A percentile compares a stretch with the other conserved stretches of the same genome.
These are phyloP conservation scores for Pararge aegeria DNA, from an alignment of 1,140 invertebrate species.

Conservation along the genomic window DNA sequence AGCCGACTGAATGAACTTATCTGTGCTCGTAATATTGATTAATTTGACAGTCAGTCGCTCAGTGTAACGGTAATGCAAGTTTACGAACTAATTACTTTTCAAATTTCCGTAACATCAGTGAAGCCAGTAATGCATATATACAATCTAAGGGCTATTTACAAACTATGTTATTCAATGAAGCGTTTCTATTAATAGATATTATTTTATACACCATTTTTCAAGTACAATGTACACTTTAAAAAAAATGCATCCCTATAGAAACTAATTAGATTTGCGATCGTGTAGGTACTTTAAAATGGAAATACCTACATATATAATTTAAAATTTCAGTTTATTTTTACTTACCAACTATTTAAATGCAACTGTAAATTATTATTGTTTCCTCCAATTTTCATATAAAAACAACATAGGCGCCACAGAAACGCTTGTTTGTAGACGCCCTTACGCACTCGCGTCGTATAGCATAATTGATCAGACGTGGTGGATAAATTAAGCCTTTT, in stretches of 20 bases:
- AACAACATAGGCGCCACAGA: not conserved
- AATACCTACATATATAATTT: too few species aligned
- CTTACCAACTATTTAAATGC: too few species aligned
- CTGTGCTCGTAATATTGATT: constrained; percentile 37
- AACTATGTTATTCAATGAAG: too few species aligned
- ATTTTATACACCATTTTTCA: too few species aligned
- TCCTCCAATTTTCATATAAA: too few species aligned
- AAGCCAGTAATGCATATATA: constrained; percentile 49
- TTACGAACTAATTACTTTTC: constrained; percentile 45
- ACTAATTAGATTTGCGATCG: too few species aligned
- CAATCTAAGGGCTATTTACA: not conserved
- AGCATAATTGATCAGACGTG: constrained; percentile 58
- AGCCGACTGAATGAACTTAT: constrained; percentile 37
- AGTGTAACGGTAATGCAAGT: constrained; percentile 46
- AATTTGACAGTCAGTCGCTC: constrained; percentile 36
- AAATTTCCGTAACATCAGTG: constrained; percentile 40
- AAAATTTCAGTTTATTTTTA: too few species aligned
- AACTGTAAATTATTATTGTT: too few species aligned
- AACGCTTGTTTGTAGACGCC: not conserved
- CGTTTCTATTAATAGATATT: too few species aligned
- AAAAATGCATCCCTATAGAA: too few species aligned
- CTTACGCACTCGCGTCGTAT: constrained; percentile 38
- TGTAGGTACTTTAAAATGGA: too few species aligned
- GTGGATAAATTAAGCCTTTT: constrained; percentile 56
- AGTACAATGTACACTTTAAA: too few species aligned